Conservation (phyloP, 1,140 invertebrate genomes). For the Ericerus pela region DNA sequence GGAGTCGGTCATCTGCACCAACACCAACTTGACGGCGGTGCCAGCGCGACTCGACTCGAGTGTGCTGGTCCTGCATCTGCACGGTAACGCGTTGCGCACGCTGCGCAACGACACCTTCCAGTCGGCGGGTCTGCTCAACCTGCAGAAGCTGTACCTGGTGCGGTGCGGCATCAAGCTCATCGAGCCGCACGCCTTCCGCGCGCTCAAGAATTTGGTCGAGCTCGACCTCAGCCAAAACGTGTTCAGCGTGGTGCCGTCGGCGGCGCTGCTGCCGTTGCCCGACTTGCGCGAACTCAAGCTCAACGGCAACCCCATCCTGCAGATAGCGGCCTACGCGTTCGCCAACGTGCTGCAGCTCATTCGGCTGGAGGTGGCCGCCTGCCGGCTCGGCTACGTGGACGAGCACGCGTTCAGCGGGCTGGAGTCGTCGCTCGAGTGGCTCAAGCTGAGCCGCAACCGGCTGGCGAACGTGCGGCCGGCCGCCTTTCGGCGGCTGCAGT, state of each 20-base stretch:
- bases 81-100: slow-evolving; percentile 48
- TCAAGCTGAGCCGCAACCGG: slow-evolving; percentile 59
- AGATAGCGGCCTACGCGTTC: slow-evolving; percentile 53
- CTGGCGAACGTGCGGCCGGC: slow-evolving; percentile 44
- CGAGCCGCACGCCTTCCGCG: slow-evolving; percentile 47
- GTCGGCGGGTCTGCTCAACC: slow-evolving; percentile 50
- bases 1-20: slow-evolving; percentile 58
- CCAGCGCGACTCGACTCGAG: slow-evolving; percentile 51
- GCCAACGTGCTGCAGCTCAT: slow-evolving; percentile 47
- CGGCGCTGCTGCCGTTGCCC: slow-evolving; percentile 48
- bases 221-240: slow-evolving; percentile 59
- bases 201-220: slow-evolving; percentile 58
- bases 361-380: slow-evolving; percentile 52
- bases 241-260: slow-evolving; percentile 48
- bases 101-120: slow-evolving; percentile 54
- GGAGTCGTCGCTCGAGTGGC: slow-evolving; percentile 50
- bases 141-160: slow-evolving; percentile 58
- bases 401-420: slow-evolving; percentile 52
- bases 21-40: slow-evolving; percentile 50
- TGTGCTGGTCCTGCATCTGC: slow-evolving; percentile 61
- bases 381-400: slow-evolving; percentile 47
- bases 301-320: slow-evolving; percentile 52
- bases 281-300: slow-evolving; percentile 60
- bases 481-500: slow-evolving; percentile 46
- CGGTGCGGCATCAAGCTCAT: slow-evolving; percentile 45